Base-by-base conservation (phyloP, 1,140 invertebrate species). In the Cecropterus lyciades region DNA sequence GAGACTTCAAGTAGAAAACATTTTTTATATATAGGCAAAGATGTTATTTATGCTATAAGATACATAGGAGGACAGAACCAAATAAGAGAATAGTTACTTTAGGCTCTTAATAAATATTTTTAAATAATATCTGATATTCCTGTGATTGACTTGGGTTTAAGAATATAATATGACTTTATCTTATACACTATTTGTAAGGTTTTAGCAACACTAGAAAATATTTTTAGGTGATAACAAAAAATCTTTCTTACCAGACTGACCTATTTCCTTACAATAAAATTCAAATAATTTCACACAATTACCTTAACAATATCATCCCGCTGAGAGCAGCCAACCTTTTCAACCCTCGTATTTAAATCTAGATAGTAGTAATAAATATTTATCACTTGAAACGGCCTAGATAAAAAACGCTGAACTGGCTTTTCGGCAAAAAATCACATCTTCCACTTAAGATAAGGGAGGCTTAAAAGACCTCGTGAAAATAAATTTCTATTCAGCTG, bases 341-440 rank as follows among this genome's bases (percentile, higher is more conserved):
- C 45, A 51, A 56, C 46, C 46, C 16, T 62, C 59, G 46, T 62
- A 51, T 62, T 62, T 62, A 62, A 62, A 62, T 62, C 59, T 40
- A 42, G 59, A 62, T 62, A 62, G 59, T 51, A 51, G 60, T 57
- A 69, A 73, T 67, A 66, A 67, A 69, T 73, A 73, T 60, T 70
- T 64, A 67, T 69, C 59, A 67, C 60, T 48, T 30, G 45, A 72
- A 71, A 69, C 24, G 59, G 64, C 57, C 53, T 51, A 65, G 65
- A 70, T 73, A 65, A 73, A 62, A 51, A 49, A 59, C 46, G 30
- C 20, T 43, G 33, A 42, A 65, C 55, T 49, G 33, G 48, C 46
- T 33, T 62, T 65, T 60, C 55, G 59, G 40, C 45, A 70, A 62
- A 65, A 33, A 65, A 73, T 70, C 64, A 67, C 64, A 70, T 56